These are phyloP conservation scores for Antheraea assamensis DNA, from an alignment of 2,888 invertebrate genomes.

Conservation along the genomic window DNA sequence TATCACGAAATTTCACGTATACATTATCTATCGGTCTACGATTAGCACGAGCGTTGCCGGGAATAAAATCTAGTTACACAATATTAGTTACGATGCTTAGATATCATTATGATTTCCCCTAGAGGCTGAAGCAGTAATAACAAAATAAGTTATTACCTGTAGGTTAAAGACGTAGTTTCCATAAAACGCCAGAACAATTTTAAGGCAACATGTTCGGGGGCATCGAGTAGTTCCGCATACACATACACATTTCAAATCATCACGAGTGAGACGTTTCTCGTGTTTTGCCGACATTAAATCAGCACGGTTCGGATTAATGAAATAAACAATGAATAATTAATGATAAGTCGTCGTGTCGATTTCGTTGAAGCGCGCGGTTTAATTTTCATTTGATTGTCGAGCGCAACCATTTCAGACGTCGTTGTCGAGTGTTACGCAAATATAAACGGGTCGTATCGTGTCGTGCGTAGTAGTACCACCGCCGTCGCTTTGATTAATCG, in stretches of 20 bases:
- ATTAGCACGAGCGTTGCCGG: too few relatives aligned
- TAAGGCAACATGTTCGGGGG: too few relatives aligned
- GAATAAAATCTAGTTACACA: too few relatives aligned
- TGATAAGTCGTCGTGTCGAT: constrained; percentile 56
- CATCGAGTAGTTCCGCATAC: background rate
- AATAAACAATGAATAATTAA: constrained; percentile 54
- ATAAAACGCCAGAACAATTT: too few relatives aligned
- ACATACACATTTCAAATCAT: constrained; percentile 34
- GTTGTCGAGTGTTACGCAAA: constrained; percentile 45
- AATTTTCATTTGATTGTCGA: constrained; percentile 63
- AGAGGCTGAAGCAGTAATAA: too few relatives aligned
- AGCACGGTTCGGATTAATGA: constrained; percentile 50
- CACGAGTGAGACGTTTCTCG: constrained; percentile 37
- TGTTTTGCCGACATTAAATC: constrained; percentile 60
- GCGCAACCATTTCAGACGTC: constrained; percentile 34
- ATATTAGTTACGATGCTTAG: too few relatives aligned
- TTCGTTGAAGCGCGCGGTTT: constrained; percentile 46
- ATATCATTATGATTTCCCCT: too few relatives aligned
- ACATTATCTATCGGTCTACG: too few relatives aligned
- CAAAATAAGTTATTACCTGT: too few relatives aligned
- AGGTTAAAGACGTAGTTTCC: too few relatives aligned
- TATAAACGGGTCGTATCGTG: constrained; percentile 34
- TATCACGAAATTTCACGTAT: too few relatives aligned
- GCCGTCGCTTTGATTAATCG: constrained; percentile 19
- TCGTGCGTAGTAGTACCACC: too few relatives aligned